phyloP scores from a whole-genome alignment of 2,888 invertebrate genomes.

The Drosophila ezoana region DNA sequence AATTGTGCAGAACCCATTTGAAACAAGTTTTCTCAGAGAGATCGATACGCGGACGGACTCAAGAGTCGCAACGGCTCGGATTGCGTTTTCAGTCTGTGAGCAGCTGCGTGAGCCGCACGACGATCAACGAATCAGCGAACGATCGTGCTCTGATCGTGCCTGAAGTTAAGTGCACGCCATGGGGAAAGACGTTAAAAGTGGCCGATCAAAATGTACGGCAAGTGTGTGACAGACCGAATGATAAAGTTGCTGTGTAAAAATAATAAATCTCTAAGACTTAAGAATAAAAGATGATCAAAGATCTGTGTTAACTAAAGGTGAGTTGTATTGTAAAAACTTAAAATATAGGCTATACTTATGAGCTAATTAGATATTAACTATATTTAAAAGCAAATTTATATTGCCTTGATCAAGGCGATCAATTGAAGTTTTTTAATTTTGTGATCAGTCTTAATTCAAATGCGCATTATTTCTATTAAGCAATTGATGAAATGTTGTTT shows the following conservation, averaged over 20 bases:
- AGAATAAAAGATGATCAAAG: neutral
- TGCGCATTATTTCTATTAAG: neutral
- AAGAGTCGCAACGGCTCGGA: conserved; percentile 43
- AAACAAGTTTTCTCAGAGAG: conserved; percentile 46
- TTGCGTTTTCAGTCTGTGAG: conserved; percentile 71
- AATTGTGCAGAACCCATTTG: neutral
- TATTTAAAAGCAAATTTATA: neutral
- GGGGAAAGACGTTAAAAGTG: conserved; percentile 24
- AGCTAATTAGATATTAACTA: neutral
- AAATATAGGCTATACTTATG: neutral
- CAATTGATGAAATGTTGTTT: neutral
- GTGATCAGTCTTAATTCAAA: neutral
- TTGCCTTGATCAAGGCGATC: neutral
- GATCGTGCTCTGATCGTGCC: conserved; percentile 43
- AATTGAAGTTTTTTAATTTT: neutral
- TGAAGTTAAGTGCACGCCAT: conserved; percentile 37
- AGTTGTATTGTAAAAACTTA: conserved; percentile 10
- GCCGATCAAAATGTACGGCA: conserved; percentile 20
- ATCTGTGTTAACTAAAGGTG: neutral
- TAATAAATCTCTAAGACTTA: neutral
- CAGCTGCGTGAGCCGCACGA: conserved; percentile 70
- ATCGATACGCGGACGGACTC: conserved; percentile 31
- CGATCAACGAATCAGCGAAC: conserved; percentile 62
- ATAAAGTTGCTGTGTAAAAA: conserved; percentile 12
- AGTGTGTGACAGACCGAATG: conserved; percentile 29